Base-by-base conservation (phyloP, 2,888 invertebrate genomes). In the Trissolcus japonicus region DNA sequence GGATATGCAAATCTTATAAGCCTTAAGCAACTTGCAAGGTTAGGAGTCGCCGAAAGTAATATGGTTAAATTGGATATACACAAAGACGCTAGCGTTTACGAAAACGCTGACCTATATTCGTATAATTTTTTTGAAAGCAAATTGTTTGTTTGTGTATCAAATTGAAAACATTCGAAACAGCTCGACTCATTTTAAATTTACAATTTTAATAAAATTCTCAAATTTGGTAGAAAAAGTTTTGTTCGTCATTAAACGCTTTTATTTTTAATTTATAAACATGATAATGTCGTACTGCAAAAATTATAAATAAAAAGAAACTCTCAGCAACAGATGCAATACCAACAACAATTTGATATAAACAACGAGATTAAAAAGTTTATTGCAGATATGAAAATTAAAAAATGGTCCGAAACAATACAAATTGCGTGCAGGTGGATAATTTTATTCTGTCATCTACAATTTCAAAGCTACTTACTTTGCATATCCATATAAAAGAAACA, bases 1-100 rank as follows among this genome's bases (percentile, higher is more conserved):
- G 60, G 53, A 66, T 76, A 76, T 76, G 76, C 76, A 76, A 76
- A 69, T 69, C 69, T 63, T 69, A 69, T 75, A 75, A 75, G 75
- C 69, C 75, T 69, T 57, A 69, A 75, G 75, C 60, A 57, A 75
- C 69, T 75, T 59, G 69, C 55, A 14, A 65, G 67, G 75, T 75
- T 69, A 69, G 69, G 65, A 59, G 63, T 60, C 65, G 65, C 25
- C 21, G 19, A 55, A 65, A 65, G 46, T 69, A 69, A 60, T 65
- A 60, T 60, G 43, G 50, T 65, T 57, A 59, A 68, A 69, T 69
- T 63, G 59, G 59, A 55, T 41, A 62, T 53, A 74, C 53, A 51
- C 68, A 54, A 59, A 68, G 54, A 68, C 63, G 63, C 48, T 50
- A 48, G 14, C 54, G 54, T 50, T 68, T 43, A 48, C 14, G 54